phyloP scores from a whole-genome alignment of 2,113 vertebrate species.

The Danionella cerebrum region DNA sequence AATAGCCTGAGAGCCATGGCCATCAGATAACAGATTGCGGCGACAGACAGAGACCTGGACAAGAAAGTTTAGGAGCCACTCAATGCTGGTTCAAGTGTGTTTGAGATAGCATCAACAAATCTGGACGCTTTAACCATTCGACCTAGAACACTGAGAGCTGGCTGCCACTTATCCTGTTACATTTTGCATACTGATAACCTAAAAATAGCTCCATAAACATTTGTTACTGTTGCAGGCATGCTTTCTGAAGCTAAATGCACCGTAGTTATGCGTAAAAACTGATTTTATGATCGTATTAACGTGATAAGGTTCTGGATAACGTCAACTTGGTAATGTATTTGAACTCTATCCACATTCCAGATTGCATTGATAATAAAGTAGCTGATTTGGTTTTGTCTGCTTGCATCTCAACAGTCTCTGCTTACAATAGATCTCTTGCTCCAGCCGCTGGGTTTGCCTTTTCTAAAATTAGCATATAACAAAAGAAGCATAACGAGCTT shows the following conservation, averaged over 20 bases:
- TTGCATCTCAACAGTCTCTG: conserved; percentile 39
- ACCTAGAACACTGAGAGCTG: neutral
- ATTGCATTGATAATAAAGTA: conserved; percentile 38
- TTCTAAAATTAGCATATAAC: conserved; percentile 42
- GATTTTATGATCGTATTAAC: neutral
- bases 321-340: conserved; percentile 28
- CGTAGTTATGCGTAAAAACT: neutral
- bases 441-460: conserved; percentile 33
- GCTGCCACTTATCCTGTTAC: neutral
- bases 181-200: neutral
- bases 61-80: conserved; percentile 17
- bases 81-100: neutral
- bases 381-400: conserved; percentile 31
- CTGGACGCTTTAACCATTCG: neutral
- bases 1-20: conserved; percentile 37
- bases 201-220: neutral
- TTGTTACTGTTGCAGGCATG: neutral
- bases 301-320: neutral
- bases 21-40: conserved; percentile 42
- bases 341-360: conserved; percentile 25
- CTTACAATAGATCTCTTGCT: conserved; percentile 34
- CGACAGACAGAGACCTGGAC: conserved; percentile 17
- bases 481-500: conserved; percentile 38
- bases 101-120: conserved; percentile 15
- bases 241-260: neutral